These are phyloP conservation scores for Chrysomallon squamiferum DNA, from an alignment of 1,140 invertebrate genomes.

Conservation along the genomic window DNA sequence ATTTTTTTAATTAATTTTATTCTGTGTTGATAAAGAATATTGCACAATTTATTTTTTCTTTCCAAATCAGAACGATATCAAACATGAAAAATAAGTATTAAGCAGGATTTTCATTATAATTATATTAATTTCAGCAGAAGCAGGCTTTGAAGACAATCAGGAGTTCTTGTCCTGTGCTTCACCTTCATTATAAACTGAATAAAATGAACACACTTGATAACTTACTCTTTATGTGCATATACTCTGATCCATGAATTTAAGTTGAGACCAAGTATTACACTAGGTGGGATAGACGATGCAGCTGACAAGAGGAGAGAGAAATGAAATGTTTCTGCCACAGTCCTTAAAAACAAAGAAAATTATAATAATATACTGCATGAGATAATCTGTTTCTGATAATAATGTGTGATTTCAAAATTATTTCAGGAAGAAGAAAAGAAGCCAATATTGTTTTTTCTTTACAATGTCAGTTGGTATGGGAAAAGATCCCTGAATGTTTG, in stretches of 20 bases:
- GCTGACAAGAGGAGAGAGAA: constrained; percentile 72
- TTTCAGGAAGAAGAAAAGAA: not conserved
- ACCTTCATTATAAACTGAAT: too few species aligned
- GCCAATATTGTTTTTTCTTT: not conserved
- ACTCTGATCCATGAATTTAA: constrained; percentile 37
- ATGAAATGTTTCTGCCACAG: constrained; percentile 71
- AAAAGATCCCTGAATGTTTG: not conserved
- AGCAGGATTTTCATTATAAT: too few species aligned
- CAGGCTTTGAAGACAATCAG: too few species aligned
- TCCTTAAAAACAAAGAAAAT: constrained; percentile 30
- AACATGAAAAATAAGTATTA: too few species aligned
- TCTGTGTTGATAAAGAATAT: not conserved
- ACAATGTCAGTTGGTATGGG: not conserved
- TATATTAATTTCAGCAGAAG: too few species aligned
- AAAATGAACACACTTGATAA: too few species aligned
- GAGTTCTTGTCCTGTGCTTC: too few species aligned
- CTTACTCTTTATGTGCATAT: constrained; percentile 34
- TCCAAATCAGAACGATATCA: not conserved
- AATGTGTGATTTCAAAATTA: not conserved
- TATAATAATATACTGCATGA: not conserved
- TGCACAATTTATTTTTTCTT: not conserved
- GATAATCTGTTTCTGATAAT: not conserved
- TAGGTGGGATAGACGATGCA: constrained; percentile 71
- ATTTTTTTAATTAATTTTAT: not conserved
- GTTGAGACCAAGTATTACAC: constrained; percentile 33